Evolutionary conservation across 2,797 vertebrate genomes (phyloP).

Genomic region (Neosilurus mollespiculum): DNA sequence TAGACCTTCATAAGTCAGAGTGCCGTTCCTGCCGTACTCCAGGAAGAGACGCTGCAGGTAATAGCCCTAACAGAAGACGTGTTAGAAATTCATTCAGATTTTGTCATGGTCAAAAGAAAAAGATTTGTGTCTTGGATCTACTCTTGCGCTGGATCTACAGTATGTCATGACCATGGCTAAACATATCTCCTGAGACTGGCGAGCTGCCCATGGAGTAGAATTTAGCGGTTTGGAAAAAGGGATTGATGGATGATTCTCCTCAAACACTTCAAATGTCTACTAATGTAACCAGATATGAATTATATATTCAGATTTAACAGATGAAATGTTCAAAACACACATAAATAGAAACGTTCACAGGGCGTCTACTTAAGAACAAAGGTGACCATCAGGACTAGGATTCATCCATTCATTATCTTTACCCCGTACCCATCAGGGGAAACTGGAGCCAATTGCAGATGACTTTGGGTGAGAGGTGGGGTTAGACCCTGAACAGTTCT

Average conservation of each 20-base stretch:
- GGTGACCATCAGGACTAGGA: not conserved
- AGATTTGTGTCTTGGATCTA: not conserved
- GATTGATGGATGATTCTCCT: not conserved
- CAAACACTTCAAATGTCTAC: not conserved
- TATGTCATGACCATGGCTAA: too few species aligned
- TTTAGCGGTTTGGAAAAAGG: too few species aligned
- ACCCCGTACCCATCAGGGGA: too few species aligned
- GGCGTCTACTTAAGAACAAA: not conserved
- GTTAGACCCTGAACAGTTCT: too few species aligned
- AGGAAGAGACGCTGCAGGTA: conserved; percentile 79
- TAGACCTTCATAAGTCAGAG: conserved; percentile 72
- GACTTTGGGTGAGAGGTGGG: too few species aligned
- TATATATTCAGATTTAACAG: not conserved
- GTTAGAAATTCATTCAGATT: not conserved
- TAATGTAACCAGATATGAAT: not conserved
- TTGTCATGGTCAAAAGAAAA: not conserved
- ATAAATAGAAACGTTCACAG: not conserved
- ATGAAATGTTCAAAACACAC: not conserved
- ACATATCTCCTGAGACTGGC: too few species aligned
- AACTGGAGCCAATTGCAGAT: too few species aligned
- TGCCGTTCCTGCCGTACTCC: conserved; percentile 77
- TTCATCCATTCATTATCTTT: not conserved
- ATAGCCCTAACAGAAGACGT: conserved; percentile 62
- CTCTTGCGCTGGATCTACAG: not conserved
- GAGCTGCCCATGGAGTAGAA: too few species aligned